A percentile compares a stretch with the other conserved stretches of the same genome.
Conservation (phyloP, 2,888 invertebrate species). For the Habrosyne pyritoides region DNA sequence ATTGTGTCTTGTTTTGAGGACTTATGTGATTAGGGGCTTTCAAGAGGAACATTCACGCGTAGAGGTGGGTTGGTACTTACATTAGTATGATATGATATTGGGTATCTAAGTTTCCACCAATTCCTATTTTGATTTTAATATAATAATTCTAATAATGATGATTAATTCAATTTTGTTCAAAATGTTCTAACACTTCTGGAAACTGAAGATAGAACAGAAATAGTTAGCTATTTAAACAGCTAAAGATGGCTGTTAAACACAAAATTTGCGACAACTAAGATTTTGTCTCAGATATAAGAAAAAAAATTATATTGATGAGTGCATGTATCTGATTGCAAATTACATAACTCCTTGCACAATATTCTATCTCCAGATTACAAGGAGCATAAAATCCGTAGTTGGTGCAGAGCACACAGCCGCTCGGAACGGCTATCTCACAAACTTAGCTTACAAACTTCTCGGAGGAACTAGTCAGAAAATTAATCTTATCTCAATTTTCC, state of each 20-base stretch:
- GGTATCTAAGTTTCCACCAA: too few species aligned
- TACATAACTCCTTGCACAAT: not conserved
- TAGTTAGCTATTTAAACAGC: too few species aligned
- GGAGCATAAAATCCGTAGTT: not conserved
- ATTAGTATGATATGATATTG: too few species aligned
- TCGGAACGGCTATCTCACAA: constrained; percentile 48
- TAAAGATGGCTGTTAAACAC: too few species aligned
- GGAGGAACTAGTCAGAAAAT: constrained; percentile 69
- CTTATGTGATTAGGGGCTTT: not conserved
- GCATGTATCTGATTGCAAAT: not conserved
- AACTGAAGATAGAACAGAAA: too few species aligned
- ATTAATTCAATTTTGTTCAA: too few species aligned
- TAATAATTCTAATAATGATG: too few species aligned
- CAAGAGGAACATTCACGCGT: not conserved
- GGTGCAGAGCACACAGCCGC: constrained; percentile 7
- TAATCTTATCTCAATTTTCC: constrained; percentile 77
- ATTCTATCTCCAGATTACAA: not conserved
- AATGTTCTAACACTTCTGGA: too few species aligned
- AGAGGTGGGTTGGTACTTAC: not conserved
- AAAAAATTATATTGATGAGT: not conserved
- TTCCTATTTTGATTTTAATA: too few species aligned
- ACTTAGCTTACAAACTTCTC: constrained; percentile 57
- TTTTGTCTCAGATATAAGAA: not conserved
- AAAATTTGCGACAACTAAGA: too few species aligned
- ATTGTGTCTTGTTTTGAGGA: not conserved